Base-by-base conservation (phyloP, 37 sponge, comb jelly and placozoan genomes). In the Eunapius fragilis region DNA sequence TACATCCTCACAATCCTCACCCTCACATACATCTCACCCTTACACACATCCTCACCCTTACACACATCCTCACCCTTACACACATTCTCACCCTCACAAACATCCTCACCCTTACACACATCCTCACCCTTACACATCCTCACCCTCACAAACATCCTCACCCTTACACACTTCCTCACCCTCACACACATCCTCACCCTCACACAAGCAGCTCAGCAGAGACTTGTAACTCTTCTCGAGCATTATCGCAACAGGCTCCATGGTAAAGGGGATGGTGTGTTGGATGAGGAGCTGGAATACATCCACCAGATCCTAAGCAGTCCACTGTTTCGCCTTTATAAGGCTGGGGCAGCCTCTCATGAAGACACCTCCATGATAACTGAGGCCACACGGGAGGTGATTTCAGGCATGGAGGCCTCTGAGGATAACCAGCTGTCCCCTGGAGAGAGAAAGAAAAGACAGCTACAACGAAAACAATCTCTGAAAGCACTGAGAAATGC, bases 281-380 rank as follows among this genome's bases (percentile, higher is more conserved):
- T 84, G 79, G 72, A 84, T 31, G 93, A 92, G 77, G 96, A 95
- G 28, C 79, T 95, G 14, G 90, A 89, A 69, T 95, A 90, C 74
- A 37, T 95, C 34, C 79, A 75, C 12, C 87, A 92, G 68, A 87
- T 92, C 68, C 74, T 95, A 2, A 82, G 58, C 48, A 92, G 90
- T 32, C 94, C 96, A 14, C 22, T 92, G 67, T 92, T 95, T 86
- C 72, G 82, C n/a, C 75, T 86, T 37, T 91, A 70, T 67, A 22
- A 86, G 5, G 24, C 0, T 10, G 78, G 78, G 2, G 78, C 31
- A 48, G 49, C 25, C 22, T 68, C 85, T 3, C 76, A 70, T 0
- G 86, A 90, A 38, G 86, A 90, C 12, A 76, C 70, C 26, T 22
- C 11, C 14, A 34, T 31, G 10, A 76, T 90, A 25, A 19, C 14